Percentiles rank a stretch among this genome's conserved stretches.
These are phyloP conservation scores for Zoanthus sociatus DNA, from an alignment of 92 coral and sea anemone genomes.

Conservation along the genomic window DNA sequence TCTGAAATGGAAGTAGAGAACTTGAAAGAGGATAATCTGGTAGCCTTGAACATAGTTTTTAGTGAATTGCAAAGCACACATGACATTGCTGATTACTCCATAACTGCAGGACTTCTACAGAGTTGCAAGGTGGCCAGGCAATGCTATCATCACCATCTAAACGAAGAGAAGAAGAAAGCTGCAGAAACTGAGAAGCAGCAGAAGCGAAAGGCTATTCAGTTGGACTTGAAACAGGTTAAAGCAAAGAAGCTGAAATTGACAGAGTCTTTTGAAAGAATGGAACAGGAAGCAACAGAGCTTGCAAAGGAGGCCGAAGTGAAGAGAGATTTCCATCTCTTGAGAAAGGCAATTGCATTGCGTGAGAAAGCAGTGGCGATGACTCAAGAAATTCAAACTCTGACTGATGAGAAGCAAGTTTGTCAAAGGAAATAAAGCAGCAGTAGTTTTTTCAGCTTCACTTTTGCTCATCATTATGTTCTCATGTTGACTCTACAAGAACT, in stretches of 20 bases:
- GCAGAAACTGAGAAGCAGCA: conserved; percentile 15
- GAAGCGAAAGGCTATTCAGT: conserved; percentile 19
- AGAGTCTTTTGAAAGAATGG: conserved; percentile 16
- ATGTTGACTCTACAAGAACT: neutral
- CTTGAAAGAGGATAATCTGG: conserved; percentile 49
- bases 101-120: conserved; percentile 17
- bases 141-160: conserved; percentile 29
- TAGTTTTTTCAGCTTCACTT: neutral
- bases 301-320: conserved; percentile 38
- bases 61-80: conserved; percentile 21
- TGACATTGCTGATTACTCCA: conserved; percentile 38
- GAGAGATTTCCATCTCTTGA: conserved; percentile 21
- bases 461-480: neutral
- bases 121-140: conserved; percentile 27
- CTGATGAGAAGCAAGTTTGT: conserved; percentile 24
- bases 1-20: neutral
- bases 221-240: conserved; percentile 39
- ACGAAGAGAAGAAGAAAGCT: conserved; percentile 34
- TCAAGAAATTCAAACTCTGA: conserved; percentile 29
- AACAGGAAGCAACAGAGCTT: conserved; percentile 37
- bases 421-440: conserved; percentile 3
- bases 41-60: conserved; percentile 52
- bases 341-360: conserved; percentile 13
- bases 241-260: conserved; percentile 15
- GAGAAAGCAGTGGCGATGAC: conserved; percentile 26